Percentiles rank a stretch among this genome's conserved stretches.
These are phyloP conservation scores for Erythrolamprus reginae DNA, from an alignment of 2,113 vertebrate genomes.

Conservation along the genomic window DNA sequence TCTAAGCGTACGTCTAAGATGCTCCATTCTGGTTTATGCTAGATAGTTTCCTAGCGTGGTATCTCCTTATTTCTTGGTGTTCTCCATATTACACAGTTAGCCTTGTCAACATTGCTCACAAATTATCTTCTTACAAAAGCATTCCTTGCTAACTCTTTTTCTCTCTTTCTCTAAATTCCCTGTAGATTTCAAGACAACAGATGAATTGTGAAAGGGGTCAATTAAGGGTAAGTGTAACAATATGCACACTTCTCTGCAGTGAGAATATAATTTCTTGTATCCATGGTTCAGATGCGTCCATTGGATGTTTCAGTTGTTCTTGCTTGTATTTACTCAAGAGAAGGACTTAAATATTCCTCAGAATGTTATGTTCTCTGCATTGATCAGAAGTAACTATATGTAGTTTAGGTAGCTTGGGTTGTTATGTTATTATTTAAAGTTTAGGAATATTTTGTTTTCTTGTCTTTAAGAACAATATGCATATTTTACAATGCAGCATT, in stretches of 20 bases:
- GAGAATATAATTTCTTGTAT: slow-evolving; percentile 31
- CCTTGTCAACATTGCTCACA: not conserved
- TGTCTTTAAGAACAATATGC: not conserved
- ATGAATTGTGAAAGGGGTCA: slow-evolving; percentile 85
- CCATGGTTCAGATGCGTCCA: not conserved
- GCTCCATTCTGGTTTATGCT: not conserved
- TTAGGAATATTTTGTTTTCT: not conserved
- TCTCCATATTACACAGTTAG: not conserved
- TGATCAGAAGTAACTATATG: slow-evolving; percentile 39
- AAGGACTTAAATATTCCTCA: slow-evolving; percentile 44
- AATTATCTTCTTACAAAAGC: not conserved
- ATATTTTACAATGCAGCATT: not conserved
- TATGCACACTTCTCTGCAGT: slow-evolving; percentile 32
- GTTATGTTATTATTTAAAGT: slow-evolving; percentile 41
- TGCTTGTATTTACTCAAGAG: slow-evolving; percentile 37
- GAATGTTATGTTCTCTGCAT: slow-evolving; percentile 53
- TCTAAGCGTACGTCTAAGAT: not conserved
- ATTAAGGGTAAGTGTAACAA: slow-evolving; percentile 77
- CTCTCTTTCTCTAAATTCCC: not conserved
- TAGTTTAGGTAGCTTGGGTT: slow-evolving; percentile 30
- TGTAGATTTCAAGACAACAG: slow-evolving; percentile 78
- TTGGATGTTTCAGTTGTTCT: slow-evolving; percentile 21
- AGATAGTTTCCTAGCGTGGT: not conserved
- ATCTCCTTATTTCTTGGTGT: not conserved
- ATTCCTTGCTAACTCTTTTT: not conserved